Evolutionary conservation across 2,113 vertebrate species (phyloP).

Genomic region (Hassar affinis): DNA sequence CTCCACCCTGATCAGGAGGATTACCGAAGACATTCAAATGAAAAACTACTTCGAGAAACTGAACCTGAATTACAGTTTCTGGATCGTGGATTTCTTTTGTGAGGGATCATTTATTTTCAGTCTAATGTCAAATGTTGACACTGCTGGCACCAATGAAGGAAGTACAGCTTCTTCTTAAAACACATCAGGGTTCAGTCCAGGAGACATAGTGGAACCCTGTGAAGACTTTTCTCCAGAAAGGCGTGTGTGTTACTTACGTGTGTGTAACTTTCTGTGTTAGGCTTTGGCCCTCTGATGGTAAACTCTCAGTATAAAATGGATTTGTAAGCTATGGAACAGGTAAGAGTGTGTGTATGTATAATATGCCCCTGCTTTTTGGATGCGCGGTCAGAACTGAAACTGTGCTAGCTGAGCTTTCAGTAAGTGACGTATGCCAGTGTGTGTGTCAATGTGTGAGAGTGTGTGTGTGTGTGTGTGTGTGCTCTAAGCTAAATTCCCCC

Average conservation of each 20-base stretch:
- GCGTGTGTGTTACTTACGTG: no score
- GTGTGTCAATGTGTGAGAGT: neutral
- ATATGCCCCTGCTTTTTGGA: neutral
- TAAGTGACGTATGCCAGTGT: slow-evolving; percentile 35
- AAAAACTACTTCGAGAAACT: no score
- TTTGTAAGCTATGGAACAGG: neutral
- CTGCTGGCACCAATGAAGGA: neutral
- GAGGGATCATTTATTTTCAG: neutral
- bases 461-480: neutral
- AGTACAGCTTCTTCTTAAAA: neutral
- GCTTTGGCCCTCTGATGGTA: neutral
- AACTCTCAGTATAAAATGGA: neutral
- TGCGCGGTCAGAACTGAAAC: slow-evolving; percentile 33
- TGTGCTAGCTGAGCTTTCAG: neutral
- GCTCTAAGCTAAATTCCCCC: neutral
- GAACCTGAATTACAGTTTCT: no score
- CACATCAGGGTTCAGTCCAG: neutral
- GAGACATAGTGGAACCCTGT: neutral
- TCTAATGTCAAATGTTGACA: no score
- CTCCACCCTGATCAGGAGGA: no score
- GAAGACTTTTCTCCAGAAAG: neutral
- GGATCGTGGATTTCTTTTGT: no score
- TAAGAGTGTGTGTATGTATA: neutral
- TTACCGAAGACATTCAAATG: neutral
- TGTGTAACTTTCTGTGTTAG: neutral